These are phyloP conservation scores for Phortica magna DNA, from an alignment of 2,888 invertebrate genomes.

Conservation along the genomic window DNA sequence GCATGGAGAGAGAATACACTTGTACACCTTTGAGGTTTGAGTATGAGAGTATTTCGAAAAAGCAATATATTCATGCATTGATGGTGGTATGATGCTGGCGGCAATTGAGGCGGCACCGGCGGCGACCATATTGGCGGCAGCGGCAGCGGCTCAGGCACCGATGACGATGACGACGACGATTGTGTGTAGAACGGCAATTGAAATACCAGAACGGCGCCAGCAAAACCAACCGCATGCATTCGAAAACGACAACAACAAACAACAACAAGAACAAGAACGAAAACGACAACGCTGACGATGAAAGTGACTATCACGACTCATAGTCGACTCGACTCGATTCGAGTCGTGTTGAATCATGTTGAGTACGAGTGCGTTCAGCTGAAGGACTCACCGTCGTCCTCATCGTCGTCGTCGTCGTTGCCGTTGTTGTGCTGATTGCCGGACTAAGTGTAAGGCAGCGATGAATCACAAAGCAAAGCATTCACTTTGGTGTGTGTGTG, in stretches of 20 bases:
- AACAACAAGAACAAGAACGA: slow-evolving; percentile 16
- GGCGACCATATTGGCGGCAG: not conserved
- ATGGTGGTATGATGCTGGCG: slow-evolving; percentile 57
- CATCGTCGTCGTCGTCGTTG: not conserved
- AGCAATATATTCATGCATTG: slow-evolving; percentile 33
- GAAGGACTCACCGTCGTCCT: slow-evolving; percentile 20
- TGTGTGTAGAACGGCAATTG: slow-evolving; percentile 58
- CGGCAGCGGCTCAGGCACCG: slow-evolving; percentile 49
- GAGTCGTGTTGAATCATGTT: not conserved
- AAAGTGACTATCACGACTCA: slow-evolving; percentile 6
- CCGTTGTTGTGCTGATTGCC: not conserved
- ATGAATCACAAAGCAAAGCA: slow-evolving; percentile 58
- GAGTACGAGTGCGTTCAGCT: not conserved
- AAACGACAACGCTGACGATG: not conserved
- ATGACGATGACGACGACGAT: slow-evolving; percentile 61
- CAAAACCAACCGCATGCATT: slow-evolving; percentile 60
- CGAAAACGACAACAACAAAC: not conserved
- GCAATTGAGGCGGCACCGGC: slow-evolving; percentile 49
- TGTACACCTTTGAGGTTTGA: not conserved
- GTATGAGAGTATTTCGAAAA: not conserved
- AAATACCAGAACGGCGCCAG: slow-evolving; percentile 72
- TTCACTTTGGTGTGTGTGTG: not conserved
- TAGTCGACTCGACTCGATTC: not conserved
- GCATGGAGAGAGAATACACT: not conserved
- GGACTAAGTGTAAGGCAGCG: slow-evolving; percentile 37